Base-by-base conservation (phyloP, 2,888 invertebrate genomes). In the Mesoligia furuncula region DNA sequence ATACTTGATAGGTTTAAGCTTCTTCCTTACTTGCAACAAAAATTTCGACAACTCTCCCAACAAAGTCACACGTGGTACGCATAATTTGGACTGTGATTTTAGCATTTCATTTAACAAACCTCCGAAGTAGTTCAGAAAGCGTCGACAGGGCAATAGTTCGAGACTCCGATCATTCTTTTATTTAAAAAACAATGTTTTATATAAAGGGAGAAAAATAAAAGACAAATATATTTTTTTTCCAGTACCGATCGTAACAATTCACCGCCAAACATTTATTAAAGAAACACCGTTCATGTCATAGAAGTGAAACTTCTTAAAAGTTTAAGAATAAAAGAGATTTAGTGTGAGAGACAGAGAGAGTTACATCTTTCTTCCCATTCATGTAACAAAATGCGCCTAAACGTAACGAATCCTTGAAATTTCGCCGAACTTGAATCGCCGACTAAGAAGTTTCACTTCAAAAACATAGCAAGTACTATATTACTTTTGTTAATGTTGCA, bases 401-500 rank as follows among this genome's bases (percentile, higher is more conserved):
- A 13, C n/a, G n/a, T 57, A 13, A 57, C 1, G 11, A 11, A n/a
- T 57, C 13, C 54, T 57, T 57, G 54, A n/a, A 57, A 57, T n/a
- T 57, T n/a, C n/a, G n/a, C n/a, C n/a, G n/a, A n/a, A n/a, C n/a
- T n/a, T 24, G 1, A 54, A 54, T 24, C 9, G 0, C 24, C 9
- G 54, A 9, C 9, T 51, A 51, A 17, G 20, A 51, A 51, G 20
- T 54, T 54, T 61, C 27, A 17, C 7, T 31, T 61, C 3, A 31
- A 45, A 68, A 24, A 17, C 5, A 0, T 48, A n/a, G n/a, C n/a
- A n/a, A 57, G 36, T 68, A 68, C 8, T 24, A 5, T 13, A 24
- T 1, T 31, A 7, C 0, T n/a, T 69, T 20, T 62, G 36, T 11
- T 36, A 11, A n/a, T 20, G 27, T 42, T 61, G 69, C 84, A 82